These are phyloP conservation scores for Carduelis carduelis DNA, from an alignment of 2,797 vertebrate genomes.

Conservation along the genomic window DNA sequence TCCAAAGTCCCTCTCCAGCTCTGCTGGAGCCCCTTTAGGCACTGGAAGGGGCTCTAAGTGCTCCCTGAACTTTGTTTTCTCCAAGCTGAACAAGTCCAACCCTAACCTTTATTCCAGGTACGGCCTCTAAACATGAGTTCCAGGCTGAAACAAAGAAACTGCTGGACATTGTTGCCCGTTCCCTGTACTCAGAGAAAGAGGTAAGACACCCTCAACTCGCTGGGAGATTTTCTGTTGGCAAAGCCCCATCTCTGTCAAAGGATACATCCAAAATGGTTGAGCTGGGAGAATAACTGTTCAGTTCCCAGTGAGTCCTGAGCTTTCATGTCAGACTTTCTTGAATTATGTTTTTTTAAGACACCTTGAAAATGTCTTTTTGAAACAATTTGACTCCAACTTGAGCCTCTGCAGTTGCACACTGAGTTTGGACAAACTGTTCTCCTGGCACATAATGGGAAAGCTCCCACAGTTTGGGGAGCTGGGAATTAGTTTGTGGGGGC, in stretches of 20 bases:
- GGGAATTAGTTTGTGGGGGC: neutral
- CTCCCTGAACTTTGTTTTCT: neutral
- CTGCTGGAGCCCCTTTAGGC: neutral
- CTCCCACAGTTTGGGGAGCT: fast-evolving
- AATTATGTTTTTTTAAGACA: neutral
- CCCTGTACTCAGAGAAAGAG: conserved; percentile 97
- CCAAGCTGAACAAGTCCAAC: neutral
- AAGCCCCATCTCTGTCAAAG: neutral
- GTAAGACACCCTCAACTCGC: conserved; percentile 46
- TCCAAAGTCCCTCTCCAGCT: neutral
- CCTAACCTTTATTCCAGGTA: conserved; percentile 72
- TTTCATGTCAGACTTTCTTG: neutral
- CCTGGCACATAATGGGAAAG: neutral
- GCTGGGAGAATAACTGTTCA: neutral
- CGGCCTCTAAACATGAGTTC: conserved; percentile 89
- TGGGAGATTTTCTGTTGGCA: neutral
- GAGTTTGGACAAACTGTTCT: neutral
- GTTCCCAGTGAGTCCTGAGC: neutral
- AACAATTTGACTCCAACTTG: neutral
- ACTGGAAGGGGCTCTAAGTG: neutral
- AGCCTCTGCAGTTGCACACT: neutral
- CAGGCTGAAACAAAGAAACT: conserved; percentile 97
- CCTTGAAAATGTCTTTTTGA: neutral
- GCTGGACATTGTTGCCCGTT: conserved; percentile 93
- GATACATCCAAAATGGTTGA: neutral